Conservation (phyloP, 1,140 invertebrate genomes). For the Nymphalis io region DNA sequence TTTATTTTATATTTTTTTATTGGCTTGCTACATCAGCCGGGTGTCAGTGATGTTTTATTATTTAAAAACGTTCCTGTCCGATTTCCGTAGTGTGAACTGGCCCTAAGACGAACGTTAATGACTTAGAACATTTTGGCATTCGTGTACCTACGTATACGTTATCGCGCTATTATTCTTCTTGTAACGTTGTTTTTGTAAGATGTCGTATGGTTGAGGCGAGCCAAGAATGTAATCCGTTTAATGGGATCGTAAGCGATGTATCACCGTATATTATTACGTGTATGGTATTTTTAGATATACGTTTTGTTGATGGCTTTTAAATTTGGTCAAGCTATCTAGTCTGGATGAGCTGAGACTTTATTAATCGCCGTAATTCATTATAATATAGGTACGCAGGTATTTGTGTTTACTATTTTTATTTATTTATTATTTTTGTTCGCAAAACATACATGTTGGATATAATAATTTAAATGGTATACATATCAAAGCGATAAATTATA, state of each 20-base stretch:
- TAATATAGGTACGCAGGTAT: too few relatives aligned
- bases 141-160: slow-evolving; percentile 29
- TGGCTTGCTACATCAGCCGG: too few relatives aligned
- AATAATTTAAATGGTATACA: too few relatives aligned
- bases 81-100: neutral
- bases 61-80: neutral
- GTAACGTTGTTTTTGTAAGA: slow-evolving; percentile 53
- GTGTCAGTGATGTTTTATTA: too few relatives aligned
- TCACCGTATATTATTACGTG: slow-evolving; percentile 43
- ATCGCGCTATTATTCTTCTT: slow-evolving; percentile 41
- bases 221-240: slow-evolving; percentile 65
- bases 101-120: slow-evolving; percentile 8
- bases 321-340: slow-evolving; percentile 6
- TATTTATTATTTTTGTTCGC: too few relatives aligned
- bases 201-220: slow-evolving; percentile 43
- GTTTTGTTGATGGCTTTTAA: slow-evolving; percentile 17
- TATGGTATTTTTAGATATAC: slow-evolving; percentile 33
- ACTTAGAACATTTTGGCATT: slow-evolving; percentile 43
- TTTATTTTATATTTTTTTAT: too few relatives aligned
- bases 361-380: too few relatives aligned
- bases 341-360: neutral
- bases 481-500: too few relatives aligned
- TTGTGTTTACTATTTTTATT: too few relatives aligned
- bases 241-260: slow-evolving; percentile 54
- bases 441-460: too few relatives aligned